These are phyloP conservation scores for Scomber japonicus DNA, from an alignment of 2,113 vertebrate genomes.

Conservation along the genomic window DNA sequence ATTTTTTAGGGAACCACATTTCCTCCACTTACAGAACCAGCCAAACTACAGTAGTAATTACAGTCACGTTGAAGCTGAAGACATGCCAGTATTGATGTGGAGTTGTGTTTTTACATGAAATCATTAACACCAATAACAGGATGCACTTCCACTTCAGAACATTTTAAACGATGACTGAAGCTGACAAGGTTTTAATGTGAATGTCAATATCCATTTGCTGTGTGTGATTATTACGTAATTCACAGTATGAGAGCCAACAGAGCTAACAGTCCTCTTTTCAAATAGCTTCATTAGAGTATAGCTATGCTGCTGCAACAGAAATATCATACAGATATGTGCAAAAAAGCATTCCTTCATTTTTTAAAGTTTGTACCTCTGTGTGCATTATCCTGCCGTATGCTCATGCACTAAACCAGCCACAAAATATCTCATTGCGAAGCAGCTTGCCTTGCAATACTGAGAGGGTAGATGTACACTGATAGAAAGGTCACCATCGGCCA, in stretches of 20 bases:
- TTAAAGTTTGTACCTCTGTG: neutral
- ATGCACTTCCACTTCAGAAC: neutral
- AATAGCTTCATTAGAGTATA: no score
- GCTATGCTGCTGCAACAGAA: neutral
- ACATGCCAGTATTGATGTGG: neutral
- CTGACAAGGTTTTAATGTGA: no score
- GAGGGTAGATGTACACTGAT: neutral
- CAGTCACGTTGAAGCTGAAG: neutral
- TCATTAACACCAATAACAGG: neutral
- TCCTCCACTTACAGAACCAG: neutral
- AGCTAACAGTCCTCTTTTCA: neutral
- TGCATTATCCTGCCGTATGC: no score
- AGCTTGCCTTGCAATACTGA: neutral
- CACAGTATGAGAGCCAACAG: neutral
- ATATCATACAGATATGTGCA: neutral
- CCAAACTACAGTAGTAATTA: no score
- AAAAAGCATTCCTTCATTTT: neutral
- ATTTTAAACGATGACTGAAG: neutral
- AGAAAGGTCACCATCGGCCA: neutral
- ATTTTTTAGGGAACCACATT: neutral
- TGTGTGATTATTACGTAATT: neutral
- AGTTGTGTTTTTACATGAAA: neutral
- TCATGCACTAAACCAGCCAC: neutral
- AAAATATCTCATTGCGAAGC: neutral
- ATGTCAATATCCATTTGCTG: neutral